These are phyloP conservation scores for Eufriesea mexicana DNA, from an alignment of 1,140 invertebrate genomes.

Conservation along the genomic window DNA sequence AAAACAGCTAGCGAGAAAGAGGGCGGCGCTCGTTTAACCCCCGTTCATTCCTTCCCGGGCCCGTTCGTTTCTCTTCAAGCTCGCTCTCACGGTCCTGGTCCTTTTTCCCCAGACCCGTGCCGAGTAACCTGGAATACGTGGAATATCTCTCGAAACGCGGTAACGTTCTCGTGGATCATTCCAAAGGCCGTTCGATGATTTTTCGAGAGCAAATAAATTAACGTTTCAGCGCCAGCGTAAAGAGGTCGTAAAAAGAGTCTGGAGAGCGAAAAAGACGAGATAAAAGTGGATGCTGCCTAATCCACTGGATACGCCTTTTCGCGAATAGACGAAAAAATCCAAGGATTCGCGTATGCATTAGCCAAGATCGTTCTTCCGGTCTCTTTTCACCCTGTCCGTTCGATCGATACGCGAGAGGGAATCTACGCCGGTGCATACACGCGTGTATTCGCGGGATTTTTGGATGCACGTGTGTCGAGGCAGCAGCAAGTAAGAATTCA, in stretches of 20 bases:
- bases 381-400: neutral
- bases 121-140: neutral
- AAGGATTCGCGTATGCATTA: neutral
- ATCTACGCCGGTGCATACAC: neutral
- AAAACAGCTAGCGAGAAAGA: slow-evolving; percentile 27
- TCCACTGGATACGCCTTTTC: neutral
- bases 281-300: neutral
- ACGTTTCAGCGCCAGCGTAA: neutral
- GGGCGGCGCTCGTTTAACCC: slow-evolving; percentile 6
- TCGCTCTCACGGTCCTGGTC: too few species aligned
- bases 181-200: neutral
- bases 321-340: neutral
- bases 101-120: neutral
- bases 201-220: neutral
- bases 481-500: neutral
- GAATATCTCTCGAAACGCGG: neutral
- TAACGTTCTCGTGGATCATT: neutral
- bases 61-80: neutral
- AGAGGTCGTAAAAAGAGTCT: neutral
- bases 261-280: neutral
- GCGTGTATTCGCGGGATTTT: neutral
- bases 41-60: neutral
- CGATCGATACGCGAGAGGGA: neutral
- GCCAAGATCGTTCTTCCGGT: neutral
- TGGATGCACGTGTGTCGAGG: neutral